Evolutionary conservation across 2,797 vertebrate genomes (phyloP).

Genomic region (Pangasius larnaudii): DNA sequence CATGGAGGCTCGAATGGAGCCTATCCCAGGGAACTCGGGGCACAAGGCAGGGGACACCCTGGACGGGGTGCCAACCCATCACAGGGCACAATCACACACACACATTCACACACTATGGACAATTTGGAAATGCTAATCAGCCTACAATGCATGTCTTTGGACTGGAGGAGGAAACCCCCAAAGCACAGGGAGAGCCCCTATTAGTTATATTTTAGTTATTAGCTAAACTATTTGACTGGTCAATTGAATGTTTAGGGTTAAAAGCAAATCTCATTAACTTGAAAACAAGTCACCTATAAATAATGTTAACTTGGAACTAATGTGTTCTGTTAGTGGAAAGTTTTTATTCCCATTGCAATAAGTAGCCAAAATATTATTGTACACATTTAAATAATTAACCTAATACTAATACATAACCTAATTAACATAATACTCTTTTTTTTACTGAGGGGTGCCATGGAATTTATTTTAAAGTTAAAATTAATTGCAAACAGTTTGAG

Average conservation of each 20-base stretch:
- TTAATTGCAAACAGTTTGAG: neutral
- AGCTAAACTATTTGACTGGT: neutral
- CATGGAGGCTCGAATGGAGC: no score
- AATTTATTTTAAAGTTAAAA: neutral
- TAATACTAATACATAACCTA: no score
- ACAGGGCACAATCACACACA: no score
- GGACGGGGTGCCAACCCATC: no score
- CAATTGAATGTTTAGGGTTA: neutral
- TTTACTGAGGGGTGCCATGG: neutral
- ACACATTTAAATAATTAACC: neutral
- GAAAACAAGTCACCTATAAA: neutral
- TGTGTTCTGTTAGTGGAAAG: no score
- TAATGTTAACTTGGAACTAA: neutral
- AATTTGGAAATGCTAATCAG: no score
- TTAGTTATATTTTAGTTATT: neutral
- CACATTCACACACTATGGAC: no score
- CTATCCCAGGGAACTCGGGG: no score
- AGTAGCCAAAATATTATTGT: neutral
- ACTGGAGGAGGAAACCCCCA: no score
- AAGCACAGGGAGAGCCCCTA: no score
- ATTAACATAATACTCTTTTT: neutral
- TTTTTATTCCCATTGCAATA: neutral
- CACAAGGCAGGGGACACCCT: no score
- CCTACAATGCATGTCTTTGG: no score
- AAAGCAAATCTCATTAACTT: neutral